Conservation (phyloP, 2,797 vertebrate species). For the Ambastaia sidthimunki region DNA sequence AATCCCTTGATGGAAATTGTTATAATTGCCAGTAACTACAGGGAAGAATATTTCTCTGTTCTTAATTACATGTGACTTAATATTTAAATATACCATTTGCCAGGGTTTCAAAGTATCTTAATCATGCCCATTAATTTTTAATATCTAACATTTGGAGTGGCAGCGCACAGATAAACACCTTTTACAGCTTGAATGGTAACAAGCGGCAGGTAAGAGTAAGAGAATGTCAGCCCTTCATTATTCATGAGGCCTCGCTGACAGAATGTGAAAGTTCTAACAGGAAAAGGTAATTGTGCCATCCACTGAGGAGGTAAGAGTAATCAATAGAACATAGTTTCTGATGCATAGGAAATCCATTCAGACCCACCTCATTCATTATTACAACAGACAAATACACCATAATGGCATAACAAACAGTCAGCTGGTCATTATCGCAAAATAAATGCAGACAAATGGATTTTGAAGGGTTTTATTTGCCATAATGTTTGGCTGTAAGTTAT, state of each 20-base stretch:
- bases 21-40: slow-evolving; percentile 95
- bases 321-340: slow-evolving; percentile 52
- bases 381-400: neutral
- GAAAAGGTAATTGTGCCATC: slow-evolving; percentile 78
- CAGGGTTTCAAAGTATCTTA: slow-evolving; percentile 90
- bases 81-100: slow-evolving; percentile 97
- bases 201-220: slow-evolving; percentile 84
- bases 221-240: slow-evolving; percentile 87
- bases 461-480: no score
- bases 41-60: slow-evolving; percentile 89
- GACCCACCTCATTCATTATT: slow-evolving; percentile 41
- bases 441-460: no score
- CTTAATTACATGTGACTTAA: slow-evolving; percentile 97
- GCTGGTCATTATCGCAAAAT: no score
- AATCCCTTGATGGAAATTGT: slow-evolving; percentile 99
- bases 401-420: no score
- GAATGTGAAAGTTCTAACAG: slow-evolving; percentile 62
- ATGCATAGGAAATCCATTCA: slow-evolving; percentile 47
- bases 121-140: slow-evolving; percentile 97
- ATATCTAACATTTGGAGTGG: slow-evolving; percentile 85
- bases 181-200: slow-evolving; percentile 93
- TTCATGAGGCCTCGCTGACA: slow-evolving; percentile 76
- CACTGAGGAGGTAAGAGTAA: slow-evolving; percentile 65
- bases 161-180: slow-evolving; percentile 88
- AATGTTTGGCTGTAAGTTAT: no score